Conservation (phyloP, 1,140 invertebrate genomes). For the Scylla paramamosain region DNA sequence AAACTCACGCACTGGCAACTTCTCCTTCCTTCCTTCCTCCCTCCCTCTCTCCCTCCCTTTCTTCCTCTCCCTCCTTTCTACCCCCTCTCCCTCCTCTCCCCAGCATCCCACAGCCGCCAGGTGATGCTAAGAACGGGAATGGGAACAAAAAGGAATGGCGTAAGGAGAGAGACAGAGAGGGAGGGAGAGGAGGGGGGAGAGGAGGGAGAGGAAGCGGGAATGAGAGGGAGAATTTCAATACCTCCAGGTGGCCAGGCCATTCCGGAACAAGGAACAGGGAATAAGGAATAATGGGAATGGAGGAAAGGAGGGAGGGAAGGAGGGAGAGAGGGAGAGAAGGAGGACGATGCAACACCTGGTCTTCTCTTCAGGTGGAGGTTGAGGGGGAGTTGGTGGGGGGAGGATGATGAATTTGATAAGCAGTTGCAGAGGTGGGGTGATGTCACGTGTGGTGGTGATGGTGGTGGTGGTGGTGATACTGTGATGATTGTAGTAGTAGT, state of each 20-base stretch:
- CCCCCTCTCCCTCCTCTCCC: neutral
- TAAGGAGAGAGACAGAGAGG: neutral
- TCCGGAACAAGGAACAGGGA: constrained; percentile 52
- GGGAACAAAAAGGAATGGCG: constrained; percentile 44
- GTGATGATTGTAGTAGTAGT: too few relatives aligned
- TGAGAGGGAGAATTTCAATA: constrained; percentile 36
- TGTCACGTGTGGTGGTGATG: neutral
- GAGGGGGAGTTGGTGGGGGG: neutral
- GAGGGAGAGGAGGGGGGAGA: neutral
- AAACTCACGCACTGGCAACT: neutral
- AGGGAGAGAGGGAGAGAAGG: neutral
- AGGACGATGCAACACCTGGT: neutral
- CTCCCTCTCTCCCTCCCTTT: neutral
- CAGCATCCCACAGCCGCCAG: neutral
- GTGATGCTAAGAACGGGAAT: constrained; percentile 41
- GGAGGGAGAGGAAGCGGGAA: constrained; percentile 7
- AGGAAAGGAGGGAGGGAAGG: neutral
- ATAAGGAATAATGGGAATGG: constrained; percentile 53
- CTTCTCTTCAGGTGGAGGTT: neutral
- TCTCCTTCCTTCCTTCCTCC: neutral
- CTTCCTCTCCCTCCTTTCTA: neutral
- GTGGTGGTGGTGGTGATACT: too few relatives aligned
- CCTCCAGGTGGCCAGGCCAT: constrained; percentile 7
- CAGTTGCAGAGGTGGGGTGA: neutral
- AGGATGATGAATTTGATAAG: neutral